Base-by-base conservation (phyloP, 2,113 vertebrate species). In the Cairina moschata region DNA sequence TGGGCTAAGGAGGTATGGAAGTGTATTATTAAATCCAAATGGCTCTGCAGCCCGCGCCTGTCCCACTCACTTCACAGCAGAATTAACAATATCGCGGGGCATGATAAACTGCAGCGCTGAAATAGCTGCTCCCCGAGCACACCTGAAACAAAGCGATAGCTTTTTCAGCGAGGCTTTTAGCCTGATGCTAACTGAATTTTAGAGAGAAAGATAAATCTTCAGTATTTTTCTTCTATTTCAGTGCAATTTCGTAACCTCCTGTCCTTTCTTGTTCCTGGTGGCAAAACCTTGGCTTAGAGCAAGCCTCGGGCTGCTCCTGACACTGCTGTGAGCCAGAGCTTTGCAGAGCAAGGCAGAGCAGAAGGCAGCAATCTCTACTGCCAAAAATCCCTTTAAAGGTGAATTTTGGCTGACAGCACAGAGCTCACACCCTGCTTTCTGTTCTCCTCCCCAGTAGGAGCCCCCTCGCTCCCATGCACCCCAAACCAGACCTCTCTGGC, bases 1-100 rank as follows among this genome's bases (percentile, higher is more conserved):
- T 13, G 17, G 83, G 90, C 77, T 88, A 2, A 78, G 80, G 67
- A 91, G 85, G 11, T 75, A 42, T 55, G 91, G 93, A 42, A 90
- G 85, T 4, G 78, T 5, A 23, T 93, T 88, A 96, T 97, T 95
- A 67, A 93, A 96, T 77, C 95, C 96, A 96, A 96, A 96, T 90
- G 94, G 84, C 79, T 71, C 82, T 36, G 2, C 52, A 65, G 83
- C 63, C 83, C 38, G 0, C 56, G 68, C 88, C 85, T 83, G 88
- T 44, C 68, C 6, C 3, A 3, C 72, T 56, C 85, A 31, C 83
- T 88, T 18, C 77, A 22, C 8, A 66, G 76, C 56, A 34, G 75
- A 83, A 93, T 90, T 55, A 88, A 59, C 93, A 80, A 46, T n/a
- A 48, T 62, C 46, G 11, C 0, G 0, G 90, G 65, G 36, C 9